Base-by-base conservation (phyloP, 2,113 vertebrate species). In the Mohoua ochrocephala region DNA sequence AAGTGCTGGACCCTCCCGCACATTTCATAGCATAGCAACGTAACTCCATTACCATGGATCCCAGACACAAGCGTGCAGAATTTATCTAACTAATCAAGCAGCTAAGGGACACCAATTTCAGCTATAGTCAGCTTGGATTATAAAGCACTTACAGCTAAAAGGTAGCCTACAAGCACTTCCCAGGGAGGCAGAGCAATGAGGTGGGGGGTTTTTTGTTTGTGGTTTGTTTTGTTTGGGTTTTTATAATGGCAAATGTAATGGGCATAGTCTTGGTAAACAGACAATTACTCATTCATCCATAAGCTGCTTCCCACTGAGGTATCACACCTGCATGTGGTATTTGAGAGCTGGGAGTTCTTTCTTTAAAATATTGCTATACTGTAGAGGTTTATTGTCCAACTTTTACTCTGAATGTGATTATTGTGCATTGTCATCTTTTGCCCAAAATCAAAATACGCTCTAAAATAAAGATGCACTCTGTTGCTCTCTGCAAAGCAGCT, bases 1-100 rank as follows among this genome's bases (percentile, higher is more conserved):
- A 69, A 91, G 74, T 16, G 1, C 75, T 86, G 93, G 78, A 74
- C 85, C 71, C 91, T 97, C 87, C 90, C 0, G 68, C 84, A 70
- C 91, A 56, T 95, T 90, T 91, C 82, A 89, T 33, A 97, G 90
- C 95, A 91, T 96, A 97, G 95, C 93, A 97, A 96, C 87, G 4
- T 94, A 91, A 94, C 87, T 93, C 84, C 83, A 96, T 97, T 96
- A 93, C 93, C 93, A 96, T 95, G 95, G 95, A 96, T 95, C 91
- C 96, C 87, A 97, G 90, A 90, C 79, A 77, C 63, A 74, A 39
- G 74, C 42, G 0, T 96, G 90, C 90, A 93, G 93, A 95, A 96
- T 95, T 93, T 69, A 96, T 96, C 90, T 85, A 83, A 82, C 84
- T 91, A 80, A 86, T 91, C 27, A 14, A 80, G 81, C 6, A 30